phyloP scores from a whole-genome alignment of 2,113 vertebrate genomes.

The Riparia riparia region DNA sequence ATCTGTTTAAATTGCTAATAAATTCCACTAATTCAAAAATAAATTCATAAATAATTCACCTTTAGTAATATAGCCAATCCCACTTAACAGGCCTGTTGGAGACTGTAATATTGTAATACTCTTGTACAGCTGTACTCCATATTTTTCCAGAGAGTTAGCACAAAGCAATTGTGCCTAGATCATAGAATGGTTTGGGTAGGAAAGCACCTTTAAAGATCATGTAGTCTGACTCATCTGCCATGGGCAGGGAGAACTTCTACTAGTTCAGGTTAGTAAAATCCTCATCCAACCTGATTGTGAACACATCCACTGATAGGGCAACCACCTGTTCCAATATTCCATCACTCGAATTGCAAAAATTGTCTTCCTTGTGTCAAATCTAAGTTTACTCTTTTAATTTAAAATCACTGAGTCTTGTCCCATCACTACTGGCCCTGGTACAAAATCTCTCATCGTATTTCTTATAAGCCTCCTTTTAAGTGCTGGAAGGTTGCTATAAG shows the following conservation, averaged over 20 bases:
- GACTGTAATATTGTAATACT: neutral
- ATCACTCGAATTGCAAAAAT: neutral
- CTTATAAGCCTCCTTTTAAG: neutral
- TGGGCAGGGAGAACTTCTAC: neutral
- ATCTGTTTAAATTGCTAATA: neutral
- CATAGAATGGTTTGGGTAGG: neutral
- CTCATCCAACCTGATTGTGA: neutral
- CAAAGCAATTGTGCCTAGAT: no score
- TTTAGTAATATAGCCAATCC: neutral
- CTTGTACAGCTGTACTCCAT: neutral
- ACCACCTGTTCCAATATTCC: neutral
- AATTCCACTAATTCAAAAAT: neutral
- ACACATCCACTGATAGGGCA: neutral
- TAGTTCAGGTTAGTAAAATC: neutral
- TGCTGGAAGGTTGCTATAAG: no score
- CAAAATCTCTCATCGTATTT: rapidly evolving
- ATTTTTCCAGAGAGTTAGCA: neutral
- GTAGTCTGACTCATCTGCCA: neutral
- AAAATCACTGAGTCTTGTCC: neutral
- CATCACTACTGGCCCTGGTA: neutral
- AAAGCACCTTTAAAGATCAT: neutral
- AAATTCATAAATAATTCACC: neutral
- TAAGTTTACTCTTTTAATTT: neutral
- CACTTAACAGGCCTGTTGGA: neutral
- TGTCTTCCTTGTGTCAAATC: neutral